Evolutionary conservation across 2,113 vertebrate genomes (phyloP).

Genomic region (Ictidomys tridecemlineatus): DNA sequence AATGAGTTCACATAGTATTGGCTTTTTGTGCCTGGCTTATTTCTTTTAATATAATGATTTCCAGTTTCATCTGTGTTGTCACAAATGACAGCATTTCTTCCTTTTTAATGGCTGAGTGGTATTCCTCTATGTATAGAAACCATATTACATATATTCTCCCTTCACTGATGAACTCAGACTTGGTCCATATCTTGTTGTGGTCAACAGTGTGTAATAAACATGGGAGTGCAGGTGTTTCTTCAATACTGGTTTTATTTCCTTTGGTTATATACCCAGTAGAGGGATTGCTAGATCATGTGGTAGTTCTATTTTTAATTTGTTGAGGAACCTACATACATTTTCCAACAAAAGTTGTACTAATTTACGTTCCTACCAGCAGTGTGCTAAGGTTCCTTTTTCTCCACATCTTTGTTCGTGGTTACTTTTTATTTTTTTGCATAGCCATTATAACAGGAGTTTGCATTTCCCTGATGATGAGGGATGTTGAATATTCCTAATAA

Average conservation of each 20-base stretch:
- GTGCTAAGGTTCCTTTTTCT: background rate
- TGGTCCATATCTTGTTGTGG: background rate
- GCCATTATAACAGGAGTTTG: background rate
- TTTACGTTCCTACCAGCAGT: background rate
- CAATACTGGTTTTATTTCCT: background rate
- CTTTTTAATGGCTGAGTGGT: background rate
- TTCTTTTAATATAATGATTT: background rate
- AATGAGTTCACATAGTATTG: background rate
- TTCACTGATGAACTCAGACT: background rate
- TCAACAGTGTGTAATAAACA: background rate
- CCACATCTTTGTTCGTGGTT: background rate
- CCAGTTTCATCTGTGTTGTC: background rate
- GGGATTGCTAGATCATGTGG: background rate
- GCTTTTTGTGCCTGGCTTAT: background rate
- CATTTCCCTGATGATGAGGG: background rate
- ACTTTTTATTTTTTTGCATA: background rate
- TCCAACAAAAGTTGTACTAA: background rate
- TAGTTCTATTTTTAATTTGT: background rate
- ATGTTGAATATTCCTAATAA: background rate
- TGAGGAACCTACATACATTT: background rate
- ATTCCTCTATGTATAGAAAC: background rate
- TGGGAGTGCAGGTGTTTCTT: background rate
- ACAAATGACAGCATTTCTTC: background rate
- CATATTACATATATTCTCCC: background rate
- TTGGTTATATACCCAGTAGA: background rate